Evolutionary conservation across 1,140 invertebrate species (phyloP).

Genomic region (Eriocheir sinensis): DNA sequence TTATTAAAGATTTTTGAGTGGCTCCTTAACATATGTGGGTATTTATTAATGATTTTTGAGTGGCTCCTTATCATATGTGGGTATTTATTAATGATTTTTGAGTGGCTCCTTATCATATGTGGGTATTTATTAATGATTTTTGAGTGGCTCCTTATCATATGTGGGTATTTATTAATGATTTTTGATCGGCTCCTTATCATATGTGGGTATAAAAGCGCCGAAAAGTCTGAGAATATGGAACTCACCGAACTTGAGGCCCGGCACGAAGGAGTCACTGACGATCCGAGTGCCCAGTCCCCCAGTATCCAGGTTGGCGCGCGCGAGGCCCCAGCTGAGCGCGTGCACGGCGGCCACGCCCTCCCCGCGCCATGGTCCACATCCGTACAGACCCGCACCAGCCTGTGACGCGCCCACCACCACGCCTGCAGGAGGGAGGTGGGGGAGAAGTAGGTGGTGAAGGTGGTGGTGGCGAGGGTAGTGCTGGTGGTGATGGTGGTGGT

Average conservation of each 20-base stretch:
- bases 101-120: too few relatives aligned
- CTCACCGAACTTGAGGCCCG: conserved; percentile 76
- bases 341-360: conserved; percentile 62
- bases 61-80: too few relatives aligned
- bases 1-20: too few relatives aligned
- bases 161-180: too few relatives aligned
- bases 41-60: too few relatives aligned
- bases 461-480: background rate
- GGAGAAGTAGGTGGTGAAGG: conserved; percentile 41
- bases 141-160: too few relatives aligned
- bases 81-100: too few relatives aligned
- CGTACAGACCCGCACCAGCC: conserved; percentile 55
- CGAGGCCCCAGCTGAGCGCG: conserved; percentile 76
- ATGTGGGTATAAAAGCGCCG: too few relatives aligned
- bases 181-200: too few relatives aligned
- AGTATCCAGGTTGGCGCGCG: conserved; percentile 62
- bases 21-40: too few relatives aligned
- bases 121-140: too few relatives aligned
- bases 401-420: conserved; percentile 72
- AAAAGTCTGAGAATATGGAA: too few relatives aligned
- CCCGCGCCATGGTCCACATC: conserved; percentile 66
- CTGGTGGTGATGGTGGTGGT: background rate
- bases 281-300: conserved; percentile 74
- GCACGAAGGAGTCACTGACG: conserved; percentile 73
- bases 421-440: conserved; percentile 45